These are phyloP conservation scores for Slavum lentiscoides DNA, from an alignment of 2,888 invertebrate genomes.

Conservation along the genomic window DNA sequence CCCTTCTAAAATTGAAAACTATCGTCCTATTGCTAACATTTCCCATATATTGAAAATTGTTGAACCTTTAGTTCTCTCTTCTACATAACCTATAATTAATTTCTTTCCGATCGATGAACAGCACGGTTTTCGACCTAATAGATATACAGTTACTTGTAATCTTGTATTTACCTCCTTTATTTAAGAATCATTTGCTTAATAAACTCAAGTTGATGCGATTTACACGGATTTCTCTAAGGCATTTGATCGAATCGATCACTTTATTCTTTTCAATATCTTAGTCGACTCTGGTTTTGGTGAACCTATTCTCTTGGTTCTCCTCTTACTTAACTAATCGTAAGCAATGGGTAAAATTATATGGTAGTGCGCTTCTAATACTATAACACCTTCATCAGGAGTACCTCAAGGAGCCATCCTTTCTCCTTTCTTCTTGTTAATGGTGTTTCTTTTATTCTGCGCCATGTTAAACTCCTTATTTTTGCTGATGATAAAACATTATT, in stretches of 20 bases:
- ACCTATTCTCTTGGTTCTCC: conserved; percentile 2
- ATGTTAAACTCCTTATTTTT: background rate
- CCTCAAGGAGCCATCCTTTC: background rate
- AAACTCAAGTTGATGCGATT: background rate
- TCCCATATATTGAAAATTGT: conserved; percentile 21
- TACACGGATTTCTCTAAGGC: background rate
- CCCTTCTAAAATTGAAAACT: conserved; percentile 46
- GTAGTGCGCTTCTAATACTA: background rate
- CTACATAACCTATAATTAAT: background rate
- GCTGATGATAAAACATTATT: conserved; percentile 1
- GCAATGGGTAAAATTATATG: background rate
- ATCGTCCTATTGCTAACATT: conserved; percentile 52
- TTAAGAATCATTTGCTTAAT: background rate
- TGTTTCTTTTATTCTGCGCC: background rate
- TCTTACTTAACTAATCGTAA: background rate
- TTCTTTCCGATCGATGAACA: background rate
- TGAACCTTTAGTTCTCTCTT: conserved; percentile 9
- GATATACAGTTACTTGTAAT: background rate
- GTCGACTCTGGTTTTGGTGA: background rate
- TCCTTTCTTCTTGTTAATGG: background rate
- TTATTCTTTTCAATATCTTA: background rate
- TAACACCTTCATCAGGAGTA: background rate
- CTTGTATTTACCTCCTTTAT: background rate
- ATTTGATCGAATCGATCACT: background rate
- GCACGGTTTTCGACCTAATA: conserved; percentile 2